Conservation (phyloP, 1,140 invertebrate genomes). For the Meloidogyne floridensis region DNA sequence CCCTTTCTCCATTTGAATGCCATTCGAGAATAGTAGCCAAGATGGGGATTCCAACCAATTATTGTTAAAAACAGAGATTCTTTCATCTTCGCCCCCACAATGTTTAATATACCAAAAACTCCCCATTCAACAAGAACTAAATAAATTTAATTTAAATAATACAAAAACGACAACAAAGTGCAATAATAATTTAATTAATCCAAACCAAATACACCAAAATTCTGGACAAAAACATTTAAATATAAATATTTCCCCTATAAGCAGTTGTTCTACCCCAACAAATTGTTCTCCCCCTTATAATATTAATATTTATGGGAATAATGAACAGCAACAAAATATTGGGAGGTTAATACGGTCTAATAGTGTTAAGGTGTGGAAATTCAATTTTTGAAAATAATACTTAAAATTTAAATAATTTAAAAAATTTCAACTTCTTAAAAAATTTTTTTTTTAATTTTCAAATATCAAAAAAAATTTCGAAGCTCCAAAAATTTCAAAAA, state of each 20-base stretch:
- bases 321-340: constrained; percentile 3
- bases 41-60: neutral
- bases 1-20: neutral
- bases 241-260: neutral
- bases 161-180: no score
- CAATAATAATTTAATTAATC: no score
- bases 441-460: no score
- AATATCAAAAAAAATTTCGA: neutral
- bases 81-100: neutral
- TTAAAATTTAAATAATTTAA: no score
- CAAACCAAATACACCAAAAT: no score
- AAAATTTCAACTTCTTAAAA: no score
- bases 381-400: neutral
- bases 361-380: neutral
- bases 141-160: neutral
- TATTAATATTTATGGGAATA: neutral
- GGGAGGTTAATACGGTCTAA: neutral
- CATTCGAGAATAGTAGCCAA: constrained; percentile 1
- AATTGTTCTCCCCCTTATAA: neutral
- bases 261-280: neutral
- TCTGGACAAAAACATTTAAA: neutral
- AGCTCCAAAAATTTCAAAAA: neutral
- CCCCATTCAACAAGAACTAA: neutral
- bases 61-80: neutral
- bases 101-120: neutral